A percentile compares a stretch with the other conserved stretches of the same genome.
These are phyloP conservation scores for Rhysida immarginata DNA, from an alignment of 1,140 invertebrate species.

Conservation along the genomic window DNA sequence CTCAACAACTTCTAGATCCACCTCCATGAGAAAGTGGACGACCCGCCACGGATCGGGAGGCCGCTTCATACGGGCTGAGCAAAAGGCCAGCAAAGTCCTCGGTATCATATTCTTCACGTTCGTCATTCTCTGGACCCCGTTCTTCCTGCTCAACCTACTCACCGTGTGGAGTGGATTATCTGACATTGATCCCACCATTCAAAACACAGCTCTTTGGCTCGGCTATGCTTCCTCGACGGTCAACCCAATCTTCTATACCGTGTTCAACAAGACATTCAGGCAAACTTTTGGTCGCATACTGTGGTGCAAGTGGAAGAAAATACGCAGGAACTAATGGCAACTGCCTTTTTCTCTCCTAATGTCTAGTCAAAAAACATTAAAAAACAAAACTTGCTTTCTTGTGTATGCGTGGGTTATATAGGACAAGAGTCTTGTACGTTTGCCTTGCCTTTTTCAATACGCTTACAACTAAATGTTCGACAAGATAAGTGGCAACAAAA, in stretches of 20 bases:
- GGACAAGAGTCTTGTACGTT: too few species aligned
- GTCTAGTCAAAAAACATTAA: neutral
- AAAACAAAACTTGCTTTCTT: neutral
- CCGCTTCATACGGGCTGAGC: conserved; percentile 65
- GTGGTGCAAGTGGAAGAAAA: conserved; percentile 50
- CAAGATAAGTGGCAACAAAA: too few species aligned
- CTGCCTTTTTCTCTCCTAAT: too few species aligned
- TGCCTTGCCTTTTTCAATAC: too few species aligned
- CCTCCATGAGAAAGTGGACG: conserved; percentile 58
- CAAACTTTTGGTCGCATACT: conserved; percentile 79
- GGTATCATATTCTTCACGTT: conserved; percentile 88
- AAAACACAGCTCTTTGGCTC: conserved; percentile 74
- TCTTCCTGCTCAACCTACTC: conserved; percentile 68
- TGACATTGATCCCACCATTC: conserved; percentile 43
- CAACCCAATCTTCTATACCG: conserved; percentile 87
- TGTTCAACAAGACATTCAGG: conserved; percentile 84
- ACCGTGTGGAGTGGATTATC: neutral
- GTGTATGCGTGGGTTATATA: too few species aligned
- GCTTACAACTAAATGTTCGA: too few species aligned
- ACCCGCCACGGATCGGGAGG: conserved; percentile 62
- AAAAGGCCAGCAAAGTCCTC: conserved; percentile 85
- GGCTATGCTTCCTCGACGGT: conserved; percentile 86
- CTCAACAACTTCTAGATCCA: conserved; percentile 21
- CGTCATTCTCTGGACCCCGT: conserved; percentile 82
- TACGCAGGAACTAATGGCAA: conserved; percentile 6